phyloP scores from a whole-genome alignment of 1,140 invertebrate genomes.

The Neodiprion fabricii region DNA sequence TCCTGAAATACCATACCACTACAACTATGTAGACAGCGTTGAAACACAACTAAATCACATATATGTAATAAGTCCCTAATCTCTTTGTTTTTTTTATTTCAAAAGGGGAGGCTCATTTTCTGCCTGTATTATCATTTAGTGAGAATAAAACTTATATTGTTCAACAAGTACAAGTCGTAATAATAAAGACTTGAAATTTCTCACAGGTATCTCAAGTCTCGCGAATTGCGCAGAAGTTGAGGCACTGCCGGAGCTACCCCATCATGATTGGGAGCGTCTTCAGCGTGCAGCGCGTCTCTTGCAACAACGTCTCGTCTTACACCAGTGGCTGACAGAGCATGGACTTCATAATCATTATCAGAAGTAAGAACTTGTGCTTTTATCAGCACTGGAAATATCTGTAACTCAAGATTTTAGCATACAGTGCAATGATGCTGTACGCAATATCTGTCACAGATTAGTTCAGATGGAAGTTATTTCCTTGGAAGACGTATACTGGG shows the following conservation, averaged over 20 bases:
- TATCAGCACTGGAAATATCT: not conserved
- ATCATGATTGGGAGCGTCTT: conserved; percentile 79
- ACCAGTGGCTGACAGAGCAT: conserved; percentile 80
- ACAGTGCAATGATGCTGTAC: too few relatives aligned
- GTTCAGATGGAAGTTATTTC: conserved; percentile 81
- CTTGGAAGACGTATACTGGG: conserved; percentile 87
- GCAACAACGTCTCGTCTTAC: conserved; percentile 80
- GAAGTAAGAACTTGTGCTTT: conserved; percentile 60
- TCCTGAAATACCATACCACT: too few relatives aligned
- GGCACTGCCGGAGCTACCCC: conserved; percentile 76
- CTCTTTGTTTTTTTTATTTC: not conserved
- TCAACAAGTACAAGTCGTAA: too few relatives aligned
- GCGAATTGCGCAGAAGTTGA: conserved; percentile 76
- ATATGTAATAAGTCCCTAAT: not conserved
- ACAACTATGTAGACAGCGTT: too few relatives aligned
- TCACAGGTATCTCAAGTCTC: conserved; percentile 80
- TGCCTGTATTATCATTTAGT: not conserved
- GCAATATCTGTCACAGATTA: conserved; percentile 62
- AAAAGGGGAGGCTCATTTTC: not conserved
- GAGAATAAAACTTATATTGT: not conserved
- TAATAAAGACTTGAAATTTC: conserved; percentile 17
- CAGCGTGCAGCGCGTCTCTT: conserved; percentile 77
- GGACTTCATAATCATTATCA: conserved; percentile 78
- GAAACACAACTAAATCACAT: too few relatives aligned
- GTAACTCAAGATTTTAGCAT: not conserved